Percentiles rank a stretch among this genome's conserved stretches.
Conservation (phyloP, 2,797 vertebrate genomes). For the Esox masquinongy region DNA sequence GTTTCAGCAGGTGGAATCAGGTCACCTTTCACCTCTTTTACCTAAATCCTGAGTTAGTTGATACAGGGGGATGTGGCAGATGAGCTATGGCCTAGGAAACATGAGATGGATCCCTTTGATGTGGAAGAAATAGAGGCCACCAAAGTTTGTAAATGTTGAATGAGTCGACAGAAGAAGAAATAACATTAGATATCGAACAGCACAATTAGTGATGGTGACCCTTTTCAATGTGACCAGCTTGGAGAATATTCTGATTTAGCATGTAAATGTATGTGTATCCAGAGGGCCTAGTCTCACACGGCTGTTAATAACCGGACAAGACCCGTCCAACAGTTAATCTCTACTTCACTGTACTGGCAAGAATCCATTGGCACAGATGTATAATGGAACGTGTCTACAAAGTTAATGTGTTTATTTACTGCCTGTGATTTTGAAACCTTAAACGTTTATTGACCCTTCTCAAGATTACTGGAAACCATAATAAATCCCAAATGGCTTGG, state of each 20-base stretch:
- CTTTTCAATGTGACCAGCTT: not conserved
- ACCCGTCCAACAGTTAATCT: not conserved
- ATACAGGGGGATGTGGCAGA: conserved; percentile 45
- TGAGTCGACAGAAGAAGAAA: not conserved
- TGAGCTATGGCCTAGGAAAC: conserved; percentile 48
- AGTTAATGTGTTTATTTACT: not conserved
- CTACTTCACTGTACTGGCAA: conserved; percentile 22
- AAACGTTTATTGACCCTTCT: not conserved
- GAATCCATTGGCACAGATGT: conserved; percentile 32
- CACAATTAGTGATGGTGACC: not conserved
- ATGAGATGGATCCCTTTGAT: conserved; percentile 35
- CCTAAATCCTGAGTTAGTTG: conserved; percentile 25
- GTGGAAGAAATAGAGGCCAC: conserved; percentile 20
- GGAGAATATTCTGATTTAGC: not conserved
- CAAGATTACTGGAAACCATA: conserved; percentile 4
- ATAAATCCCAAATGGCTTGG: not conserved
- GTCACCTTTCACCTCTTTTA: conserved; percentile 63
- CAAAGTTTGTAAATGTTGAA: conserved; percentile 16
- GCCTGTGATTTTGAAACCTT: conserved; percentile 1
- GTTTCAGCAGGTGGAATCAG: conserved; percentile 59
- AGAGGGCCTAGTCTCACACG: not conserved
- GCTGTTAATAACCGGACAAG: not conserved
- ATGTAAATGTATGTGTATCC: not conserved
- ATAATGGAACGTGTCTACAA: conserved; percentile 12
- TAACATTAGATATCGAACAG: not conserved